Evolutionary conservation across 2,113 vertebrate species (phyloP).

Genomic region (Anolis carolinensis): DNA sequence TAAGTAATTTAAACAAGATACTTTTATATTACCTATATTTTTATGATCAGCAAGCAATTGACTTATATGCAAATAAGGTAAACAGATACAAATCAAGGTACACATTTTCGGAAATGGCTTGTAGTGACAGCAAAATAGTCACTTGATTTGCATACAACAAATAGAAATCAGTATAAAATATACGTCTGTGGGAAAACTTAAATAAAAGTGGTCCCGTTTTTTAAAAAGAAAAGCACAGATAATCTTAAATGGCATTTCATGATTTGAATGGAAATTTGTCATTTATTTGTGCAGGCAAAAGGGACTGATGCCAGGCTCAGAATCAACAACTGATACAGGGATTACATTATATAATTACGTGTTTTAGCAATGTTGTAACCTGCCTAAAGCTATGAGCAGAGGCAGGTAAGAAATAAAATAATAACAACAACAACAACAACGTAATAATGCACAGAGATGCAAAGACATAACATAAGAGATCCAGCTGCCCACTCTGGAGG

Average conservation of each 20-base stretch:
- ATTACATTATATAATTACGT: too few relatives aligned
- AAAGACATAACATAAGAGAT: too few relatives aligned
- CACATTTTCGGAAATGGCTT: constrained; percentile 40
- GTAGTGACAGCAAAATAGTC: constrained; percentile 38
- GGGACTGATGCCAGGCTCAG: too few relatives aligned
- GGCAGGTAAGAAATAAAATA: too few relatives aligned
- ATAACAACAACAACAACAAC: too few relatives aligned
- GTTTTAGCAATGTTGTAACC: too few relatives aligned
- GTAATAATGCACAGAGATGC: too few relatives aligned
- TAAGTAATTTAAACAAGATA: constrained; percentile 64
- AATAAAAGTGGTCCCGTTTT: constrained; percentile 26
- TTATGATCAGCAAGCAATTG: constrained; percentile 61
- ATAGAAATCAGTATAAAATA: constrained; percentile 34
- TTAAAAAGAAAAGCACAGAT: neutral
- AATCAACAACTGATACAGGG: too few relatives aligned
- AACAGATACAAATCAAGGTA: constrained; percentile 46
- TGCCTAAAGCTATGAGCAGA: too few relatives aligned
- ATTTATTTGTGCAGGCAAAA: too few relatives aligned
- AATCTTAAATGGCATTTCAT: neutral
- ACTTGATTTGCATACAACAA: constrained; percentile 56
- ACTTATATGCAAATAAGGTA: constrained; percentile 45
- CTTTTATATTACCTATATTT: constrained; percentile 60
- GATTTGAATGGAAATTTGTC: neutral
- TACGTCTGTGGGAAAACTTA: constrained; percentile 32
- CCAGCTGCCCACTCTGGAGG: too few relatives aligned